A percentile compares a stretch with the other conserved stretches of the same genome.
Conservation (phyloP, 2,113 vertebrate species). For the Agapornis roseicollis region DNA sequence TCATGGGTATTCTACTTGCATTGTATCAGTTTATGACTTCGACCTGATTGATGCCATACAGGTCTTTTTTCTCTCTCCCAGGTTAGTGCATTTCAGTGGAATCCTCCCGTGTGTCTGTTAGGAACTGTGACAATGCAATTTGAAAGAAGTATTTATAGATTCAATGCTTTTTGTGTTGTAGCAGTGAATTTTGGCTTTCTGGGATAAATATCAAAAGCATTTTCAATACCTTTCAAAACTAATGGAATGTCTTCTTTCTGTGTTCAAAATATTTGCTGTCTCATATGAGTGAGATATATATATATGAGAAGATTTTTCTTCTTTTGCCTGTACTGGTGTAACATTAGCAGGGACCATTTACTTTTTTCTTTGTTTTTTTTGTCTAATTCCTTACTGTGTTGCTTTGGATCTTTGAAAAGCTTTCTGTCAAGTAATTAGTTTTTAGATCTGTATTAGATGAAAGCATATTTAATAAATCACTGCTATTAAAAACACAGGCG, state of each 20-base stretch:
- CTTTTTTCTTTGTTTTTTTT: not conserved
- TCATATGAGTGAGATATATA: not conserved
- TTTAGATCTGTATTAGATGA: not conserved
- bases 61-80: not conserved
- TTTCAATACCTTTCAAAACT: not conserved
- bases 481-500: not conserved
- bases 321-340: not conserved
- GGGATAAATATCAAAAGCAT: not conserved
- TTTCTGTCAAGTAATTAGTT: not conserved
- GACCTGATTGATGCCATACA: not conserved
- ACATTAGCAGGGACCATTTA: not conserved
- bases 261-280: not conserved
- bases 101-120: not conserved
- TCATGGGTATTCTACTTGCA: not conserved
- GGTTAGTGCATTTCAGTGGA: not conserved
- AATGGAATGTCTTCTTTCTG: not conserved
- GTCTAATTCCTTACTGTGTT: not conserved
- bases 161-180: not conserved
- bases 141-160: not conserved
- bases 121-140: not conserved
- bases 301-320: not conserved
- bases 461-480: not conserved
- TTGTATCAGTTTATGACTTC: conserved; percentile 28
- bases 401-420: not conserved
- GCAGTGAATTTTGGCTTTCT: not conserved